phyloP scores from a whole-genome alignment of 2,113 vertebrate species.

The Pterophyllum scalare region DNA sequence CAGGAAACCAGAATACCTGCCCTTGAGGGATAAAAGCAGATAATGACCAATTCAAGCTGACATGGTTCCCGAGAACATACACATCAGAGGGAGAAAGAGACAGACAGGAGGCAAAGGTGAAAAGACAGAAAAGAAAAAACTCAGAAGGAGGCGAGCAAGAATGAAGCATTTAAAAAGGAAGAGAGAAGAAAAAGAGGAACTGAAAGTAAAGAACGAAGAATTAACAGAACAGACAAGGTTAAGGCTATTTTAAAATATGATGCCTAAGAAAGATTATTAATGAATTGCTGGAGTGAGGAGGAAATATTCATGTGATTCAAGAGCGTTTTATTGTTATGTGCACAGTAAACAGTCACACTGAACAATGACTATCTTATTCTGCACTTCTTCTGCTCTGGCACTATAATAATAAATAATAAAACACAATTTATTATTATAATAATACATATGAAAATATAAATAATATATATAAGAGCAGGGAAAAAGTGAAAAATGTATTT shows the following conservation, averaged over 20 bases:
- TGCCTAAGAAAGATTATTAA: background rate
- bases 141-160: background rate
- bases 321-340: too few species aligned
- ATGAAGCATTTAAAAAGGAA: background rate
- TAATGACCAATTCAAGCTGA: constrained; percentile 56
- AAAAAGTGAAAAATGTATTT: too few species aligned
- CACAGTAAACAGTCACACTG: too few species aligned
- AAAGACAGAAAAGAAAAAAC: background rate
- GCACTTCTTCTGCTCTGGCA: too few species aligned
- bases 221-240: background rate
- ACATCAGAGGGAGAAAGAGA: constrained; percentile 9
- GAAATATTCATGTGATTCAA: too few species aligned
- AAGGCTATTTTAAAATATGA: background rate
- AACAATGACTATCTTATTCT: too few species aligned
- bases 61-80: constrained; percentile 17
- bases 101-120: background rate
- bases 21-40: constrained; percentile 28
- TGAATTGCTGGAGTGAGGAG: too few species aligned
- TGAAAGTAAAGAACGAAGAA: background rate
- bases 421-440: too few species aligned
- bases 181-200: background rate
- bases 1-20: constrained; percentile 15
- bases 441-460: too few species aligned
- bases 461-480: too few species aligned
- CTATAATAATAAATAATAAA: too few species aligned